Percentiles rank a stretch among this genome's conserved stretches.
Conservation (phyloP, 92 coral and sea anemone species). For the Palythoa caribaeorum region DNA sequence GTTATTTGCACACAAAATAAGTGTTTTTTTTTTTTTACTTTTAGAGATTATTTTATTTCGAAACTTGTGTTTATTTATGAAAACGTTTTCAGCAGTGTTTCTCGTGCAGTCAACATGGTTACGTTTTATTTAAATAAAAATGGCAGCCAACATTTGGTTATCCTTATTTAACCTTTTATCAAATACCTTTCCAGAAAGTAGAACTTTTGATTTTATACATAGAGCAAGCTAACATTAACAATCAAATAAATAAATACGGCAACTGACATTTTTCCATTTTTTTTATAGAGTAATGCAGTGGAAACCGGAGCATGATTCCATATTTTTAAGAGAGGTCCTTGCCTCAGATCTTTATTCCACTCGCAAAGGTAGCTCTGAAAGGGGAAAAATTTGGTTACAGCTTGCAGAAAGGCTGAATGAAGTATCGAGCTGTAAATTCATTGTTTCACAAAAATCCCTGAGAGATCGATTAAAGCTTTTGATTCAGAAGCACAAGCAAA, state of each 20-base stretch:
- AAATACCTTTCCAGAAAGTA: conserved; percentile 12
- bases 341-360: conserved; percentile 22
- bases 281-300: conserved; percentile 13
- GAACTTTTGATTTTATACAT: not conserved
- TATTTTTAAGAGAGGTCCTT: conserved; percentile 13
- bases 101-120: conserved; percentile 17
- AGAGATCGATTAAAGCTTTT: conserved; percentile 28
- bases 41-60: conserved; percentile 20
- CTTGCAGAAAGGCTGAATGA: conserved; percentile 2
- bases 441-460: conserved; percentile 16
- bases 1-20: not conserved
- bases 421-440: conserved; percentile 7
- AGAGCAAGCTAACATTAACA: not conserved
- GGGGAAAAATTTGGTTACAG: conserved; percentile 14
- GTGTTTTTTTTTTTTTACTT: not conserved
- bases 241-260: not conserved
- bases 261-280: not conserved
- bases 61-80: not conserved
- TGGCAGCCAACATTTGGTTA: conserved; percentile 4
- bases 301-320: conserved; percentile 26
- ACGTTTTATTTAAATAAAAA: not conserved
- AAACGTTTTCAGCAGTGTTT: conserved; percentile 23
- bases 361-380: conserved; percentile 25
- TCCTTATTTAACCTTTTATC: conserved; percentile 15
- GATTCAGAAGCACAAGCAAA: conserved; percentile 13